phyloP scores from a whole-genome alignment of 1,140 invertebrate species.

The Grapholita molesta region DNA sequence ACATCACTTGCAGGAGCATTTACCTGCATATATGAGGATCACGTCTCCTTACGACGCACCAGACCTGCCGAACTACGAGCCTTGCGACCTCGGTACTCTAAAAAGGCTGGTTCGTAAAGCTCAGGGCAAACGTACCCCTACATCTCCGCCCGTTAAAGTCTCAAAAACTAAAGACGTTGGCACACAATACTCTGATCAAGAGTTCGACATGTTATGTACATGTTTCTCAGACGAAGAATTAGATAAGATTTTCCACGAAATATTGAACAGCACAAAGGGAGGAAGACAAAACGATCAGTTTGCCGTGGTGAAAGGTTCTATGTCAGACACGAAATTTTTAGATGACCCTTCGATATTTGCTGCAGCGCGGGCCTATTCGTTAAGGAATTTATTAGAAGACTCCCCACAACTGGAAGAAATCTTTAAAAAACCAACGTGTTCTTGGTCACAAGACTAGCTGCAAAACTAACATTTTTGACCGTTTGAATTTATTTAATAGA shows the following conservation, averaged over 20 bases:
- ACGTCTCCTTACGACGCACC: slow-evolving; percentile 46
- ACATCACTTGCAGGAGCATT: slow-evolving; percentile 53
- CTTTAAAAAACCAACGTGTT: slow-evolving; percentile 28
- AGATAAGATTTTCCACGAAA: slow-evolving; percentile 31
- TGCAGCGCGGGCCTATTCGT: slow-evolving; percentile 25
- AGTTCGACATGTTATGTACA: slow-evolving; percentile 50
- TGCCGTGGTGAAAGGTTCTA: slow-evolving; percentile 35
- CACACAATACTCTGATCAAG: slow-evolving; percentile 52
- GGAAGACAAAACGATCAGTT: slow-evolving; percentile 27
- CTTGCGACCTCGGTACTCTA: slow-evolving; percentile 42
- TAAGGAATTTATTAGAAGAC: slow-evolving; percentile 29
- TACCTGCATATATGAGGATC: slow-evolving; percentile 62
- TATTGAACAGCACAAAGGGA: slow-evolving; percentile 28
- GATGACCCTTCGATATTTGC: slow-evolving; percentile 25
- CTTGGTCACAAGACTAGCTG: not conserved
- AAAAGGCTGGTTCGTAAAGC: slow-evolving; percentile 47
- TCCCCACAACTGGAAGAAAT: slow-evolving; percentile 29
- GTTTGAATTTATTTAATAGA: not conserved
- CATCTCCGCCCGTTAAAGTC: slow-evolving; percentile 15
- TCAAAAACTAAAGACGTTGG: slow-evolving; percentile 41
- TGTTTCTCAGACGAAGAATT: slow-evolving; percentile 53
- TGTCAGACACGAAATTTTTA: slow-evolving; percentile 31
- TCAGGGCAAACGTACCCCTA: slow-evolving; percentile 26
- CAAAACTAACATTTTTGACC: not conserved
- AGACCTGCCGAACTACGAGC: slow-evolving; percentile 53